phyloP scores from a whole-genome alignment of 2,797 vertebrate species.

The Characodon lateralis region DNA sequence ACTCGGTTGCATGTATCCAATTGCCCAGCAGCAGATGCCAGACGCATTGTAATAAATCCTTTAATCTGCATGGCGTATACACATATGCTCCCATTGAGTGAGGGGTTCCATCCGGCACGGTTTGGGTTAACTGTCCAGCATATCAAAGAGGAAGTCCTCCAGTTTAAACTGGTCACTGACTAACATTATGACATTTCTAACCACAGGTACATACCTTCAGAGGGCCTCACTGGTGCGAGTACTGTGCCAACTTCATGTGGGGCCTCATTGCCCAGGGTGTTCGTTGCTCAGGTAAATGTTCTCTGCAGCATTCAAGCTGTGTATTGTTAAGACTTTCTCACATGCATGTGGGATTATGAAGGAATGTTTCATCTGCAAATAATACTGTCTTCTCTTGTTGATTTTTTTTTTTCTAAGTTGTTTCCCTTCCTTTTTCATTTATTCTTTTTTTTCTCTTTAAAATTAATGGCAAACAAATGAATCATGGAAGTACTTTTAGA shows the following conservation, averaged over 20 bases:
- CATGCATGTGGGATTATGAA: constrained; percentile 18
- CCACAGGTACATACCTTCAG: constrained; percentile 93
- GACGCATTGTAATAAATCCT: constrained; percentile 74
- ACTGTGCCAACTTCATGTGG: constrained; percentile 99
- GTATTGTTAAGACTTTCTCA: constrained; percentile 2
- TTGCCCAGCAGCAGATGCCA: constrained; percentile 74
- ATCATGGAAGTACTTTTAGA: not conserved
- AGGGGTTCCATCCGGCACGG: constrained; percentile 39
- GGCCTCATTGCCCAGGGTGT: constrained; percentile 98
- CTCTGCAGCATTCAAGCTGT: constrained; percentile 4
- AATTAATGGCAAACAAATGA: not conserved
- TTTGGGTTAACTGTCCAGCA: constrained; percentile 43
- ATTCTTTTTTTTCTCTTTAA: not conserved
- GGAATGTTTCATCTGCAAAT: constrained; percentile 4
- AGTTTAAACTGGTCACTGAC: constrained; percentile 24
- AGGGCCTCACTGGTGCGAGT: constrained; percentile 98
- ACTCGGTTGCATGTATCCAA: constrained; percentile 54
- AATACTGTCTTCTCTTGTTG: not conserved
- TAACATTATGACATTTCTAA: not conserved
- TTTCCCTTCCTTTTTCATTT: not conserved
- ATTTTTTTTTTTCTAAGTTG: not conserved
- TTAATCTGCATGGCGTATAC: constrained; percentile 75
- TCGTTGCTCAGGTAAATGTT: constrained; percentile 92
- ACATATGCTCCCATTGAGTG: constrained; percentile 68
- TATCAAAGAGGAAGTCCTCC: constrained; percentile 34